Conservation (phyloP, 2,797 vertebrate species). For the Caiman crocodilus region DNA sequence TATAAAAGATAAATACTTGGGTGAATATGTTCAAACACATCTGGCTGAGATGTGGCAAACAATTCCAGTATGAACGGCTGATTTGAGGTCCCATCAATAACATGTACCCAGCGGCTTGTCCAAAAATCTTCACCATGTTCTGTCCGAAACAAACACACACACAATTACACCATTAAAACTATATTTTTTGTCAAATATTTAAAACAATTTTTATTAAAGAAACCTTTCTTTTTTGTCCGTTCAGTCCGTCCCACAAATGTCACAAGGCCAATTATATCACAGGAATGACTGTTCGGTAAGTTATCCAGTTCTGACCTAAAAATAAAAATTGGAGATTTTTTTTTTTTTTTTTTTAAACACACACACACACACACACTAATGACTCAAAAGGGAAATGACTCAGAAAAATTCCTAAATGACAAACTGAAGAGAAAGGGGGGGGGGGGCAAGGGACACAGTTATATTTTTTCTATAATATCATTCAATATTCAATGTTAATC, state of each 20-base stretch:
- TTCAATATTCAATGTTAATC: conserved; percentile 18
- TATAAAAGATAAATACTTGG: conserved; percentile 81
- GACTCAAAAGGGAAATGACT: neutral
- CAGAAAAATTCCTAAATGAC: neutral
- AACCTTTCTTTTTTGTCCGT: conserved; percentile 86
- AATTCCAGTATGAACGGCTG: conserved; percentile 91
- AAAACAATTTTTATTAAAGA: conserved; percentile 43
- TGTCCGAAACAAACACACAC: conserved; percentile 62
- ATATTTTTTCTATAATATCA: neutral
- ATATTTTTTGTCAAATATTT: neutral
- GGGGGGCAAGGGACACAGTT: too few species aligned
- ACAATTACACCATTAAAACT: neutral
- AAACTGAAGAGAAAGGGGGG: conserved; percentile 1
- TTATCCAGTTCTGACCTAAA: conserved; percentile 82
- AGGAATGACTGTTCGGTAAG: conserved; percentile 82
- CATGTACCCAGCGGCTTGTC: conserved; percentile 92
- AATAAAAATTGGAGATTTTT: conserved; percentile 17
- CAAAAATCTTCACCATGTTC: conserved; percentile 89
- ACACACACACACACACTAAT: neutral
- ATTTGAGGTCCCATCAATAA: conserved; percentile 88
- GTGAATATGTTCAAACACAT: conserved; percentile 89
- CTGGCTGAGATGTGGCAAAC: conserved; percentile 93
- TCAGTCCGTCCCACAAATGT: conserved; percentile 92
- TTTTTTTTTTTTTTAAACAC: too few species aligned
- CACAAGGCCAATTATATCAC: conserved; percentile 92